Evolutionary conservation across 1,140 invertebrate genomes (phyloP).

Genomic region (Rhopalosiphum padi): DNA sequence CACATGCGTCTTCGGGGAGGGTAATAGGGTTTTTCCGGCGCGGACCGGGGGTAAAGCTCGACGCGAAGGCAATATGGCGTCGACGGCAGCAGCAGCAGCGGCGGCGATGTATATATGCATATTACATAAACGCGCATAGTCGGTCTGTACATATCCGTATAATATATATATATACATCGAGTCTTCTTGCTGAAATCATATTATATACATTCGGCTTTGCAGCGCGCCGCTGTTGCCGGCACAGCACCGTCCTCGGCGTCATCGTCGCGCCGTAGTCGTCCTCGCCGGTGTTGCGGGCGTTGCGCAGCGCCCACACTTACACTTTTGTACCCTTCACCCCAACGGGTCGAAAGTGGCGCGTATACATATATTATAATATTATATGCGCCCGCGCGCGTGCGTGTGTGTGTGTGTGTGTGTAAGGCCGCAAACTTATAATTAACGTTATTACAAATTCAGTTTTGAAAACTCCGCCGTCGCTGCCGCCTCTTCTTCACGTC

Average conservation of each 20-base stretch:
- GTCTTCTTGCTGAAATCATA: not conserved
- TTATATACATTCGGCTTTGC: not conserved
- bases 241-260: not conserved
- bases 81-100: not conserved
- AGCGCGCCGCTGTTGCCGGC: not conserved
- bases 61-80: not conserved
- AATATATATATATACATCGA: not conserved
- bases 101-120: no score
- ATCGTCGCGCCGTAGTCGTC: not conserved
- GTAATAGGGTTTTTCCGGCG: not conserved
- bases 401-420: not conserved
- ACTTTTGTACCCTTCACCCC: not conserved
- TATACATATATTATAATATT: not conserved
- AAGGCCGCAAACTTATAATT: constrained; percentile 58
- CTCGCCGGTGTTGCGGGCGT: not conserved
- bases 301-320: not conserved
- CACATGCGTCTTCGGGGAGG: not conserved
- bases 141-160: no score
- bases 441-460: constrained; percentile 59
- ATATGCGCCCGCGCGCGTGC: no score
- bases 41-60: not conserved
- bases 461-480: constrained; percentile 38
- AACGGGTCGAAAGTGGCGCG: not conserved
- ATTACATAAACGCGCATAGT: no score
- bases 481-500: not conserved